These are phyloP conservation scores for Poeciliopsis paucimaculata DNA, from an alignment of 2,797 vertebrate genomes.

Conservation along the genomic window DNA sequence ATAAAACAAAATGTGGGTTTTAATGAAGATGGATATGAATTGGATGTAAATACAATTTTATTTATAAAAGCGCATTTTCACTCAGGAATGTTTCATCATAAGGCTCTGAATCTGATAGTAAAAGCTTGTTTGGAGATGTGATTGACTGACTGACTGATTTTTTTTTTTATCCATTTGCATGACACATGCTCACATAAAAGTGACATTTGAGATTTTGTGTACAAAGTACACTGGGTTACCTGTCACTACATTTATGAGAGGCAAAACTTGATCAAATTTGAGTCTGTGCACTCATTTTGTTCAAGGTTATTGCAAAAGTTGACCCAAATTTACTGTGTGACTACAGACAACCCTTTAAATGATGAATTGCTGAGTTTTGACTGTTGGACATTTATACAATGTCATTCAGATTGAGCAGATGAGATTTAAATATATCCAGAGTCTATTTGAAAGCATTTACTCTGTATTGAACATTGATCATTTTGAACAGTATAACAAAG, in stretches of 20 bases:
- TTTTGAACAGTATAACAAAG: not conserved
- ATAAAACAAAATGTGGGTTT: not conserved
- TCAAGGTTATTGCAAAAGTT: not conserved
- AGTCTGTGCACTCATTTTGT: not conserved
- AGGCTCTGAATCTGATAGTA: not conserved
- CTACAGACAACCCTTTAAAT: not conserved
- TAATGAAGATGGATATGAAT: not conserved
- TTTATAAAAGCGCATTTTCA: not conserved
- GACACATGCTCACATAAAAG: conserved; percentile 3
- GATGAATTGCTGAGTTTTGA: not conserved
- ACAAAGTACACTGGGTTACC: not conserved
- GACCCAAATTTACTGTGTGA: not conserved
- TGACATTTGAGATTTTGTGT: not conserved
- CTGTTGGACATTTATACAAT: not conserved
- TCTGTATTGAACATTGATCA: not conserved
- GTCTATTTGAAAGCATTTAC: not conserved
- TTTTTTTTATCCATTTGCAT: conserved; percentile 3
- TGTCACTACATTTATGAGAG: not conserved
- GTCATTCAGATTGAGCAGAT: not conserved
- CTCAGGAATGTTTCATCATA: not conserved
- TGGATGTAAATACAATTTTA: not conserved
- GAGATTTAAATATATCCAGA: not conserved
- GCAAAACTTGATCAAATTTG: not conserved
- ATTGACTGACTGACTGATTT: not conserved
- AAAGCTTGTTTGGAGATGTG: not conserved